These are phyloP conservation scores for Alloscopus bannaensis DNA, from an alignment of 2,888 invertebrate species.

Conservation along the genomic window DNA sequence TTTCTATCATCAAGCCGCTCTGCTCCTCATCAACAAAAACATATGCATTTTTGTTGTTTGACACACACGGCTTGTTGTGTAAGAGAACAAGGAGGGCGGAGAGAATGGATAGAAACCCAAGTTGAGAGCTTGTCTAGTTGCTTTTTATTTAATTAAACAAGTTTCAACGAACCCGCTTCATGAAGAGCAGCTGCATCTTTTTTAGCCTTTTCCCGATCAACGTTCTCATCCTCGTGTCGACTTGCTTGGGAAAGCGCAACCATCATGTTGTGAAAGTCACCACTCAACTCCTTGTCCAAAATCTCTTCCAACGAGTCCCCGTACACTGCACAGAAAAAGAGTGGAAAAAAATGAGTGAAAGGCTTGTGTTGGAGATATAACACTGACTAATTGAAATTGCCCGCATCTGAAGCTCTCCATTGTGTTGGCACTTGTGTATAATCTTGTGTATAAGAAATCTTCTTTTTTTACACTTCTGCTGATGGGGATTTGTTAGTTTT, in stretches of 20 bases:
- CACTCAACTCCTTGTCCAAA: slow-evolving; percentile 77
- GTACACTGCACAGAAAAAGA: slow-evolving; percentile 71
- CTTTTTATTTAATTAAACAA: slow-evolving; percentile 30
- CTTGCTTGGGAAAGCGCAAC: slow-evolving; percentile 74
- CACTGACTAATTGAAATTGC: slow-evolving; percentile 42
- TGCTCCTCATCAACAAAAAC: no score
- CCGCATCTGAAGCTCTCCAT: slow-evolving; percentile 3
- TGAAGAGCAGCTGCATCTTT: slow-evolving; percentile 69
- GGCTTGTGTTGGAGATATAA: neutral
- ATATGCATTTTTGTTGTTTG: neutral
- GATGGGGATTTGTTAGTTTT: no score
- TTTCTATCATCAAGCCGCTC: slow-evolving; percentile 12
- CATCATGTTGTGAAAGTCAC: slow-evolving; percentile 77
- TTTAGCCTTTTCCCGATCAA: slow-evolving; percentile 67
- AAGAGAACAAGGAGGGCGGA: neutral
- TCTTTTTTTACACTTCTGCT: no score
- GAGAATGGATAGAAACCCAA: neutral
- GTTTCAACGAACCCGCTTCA: slow-evolving; percentile 71
- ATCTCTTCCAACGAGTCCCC: slow-evolving; percentile 75
- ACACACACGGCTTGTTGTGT: neutral
- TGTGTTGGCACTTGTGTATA: no score
- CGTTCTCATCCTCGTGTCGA: slow-evolving; percentile 70
- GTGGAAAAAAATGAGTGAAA: slow-evolving; percentile 7
- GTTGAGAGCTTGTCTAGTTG: slow-evolving; percentile 2
- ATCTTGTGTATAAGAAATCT: no score